These are phyloP conservation scores for Erannis defoliaria DNA, from an alignment of 2,888 invertebrate genomes.

Conservation along the genomic window DNA sequence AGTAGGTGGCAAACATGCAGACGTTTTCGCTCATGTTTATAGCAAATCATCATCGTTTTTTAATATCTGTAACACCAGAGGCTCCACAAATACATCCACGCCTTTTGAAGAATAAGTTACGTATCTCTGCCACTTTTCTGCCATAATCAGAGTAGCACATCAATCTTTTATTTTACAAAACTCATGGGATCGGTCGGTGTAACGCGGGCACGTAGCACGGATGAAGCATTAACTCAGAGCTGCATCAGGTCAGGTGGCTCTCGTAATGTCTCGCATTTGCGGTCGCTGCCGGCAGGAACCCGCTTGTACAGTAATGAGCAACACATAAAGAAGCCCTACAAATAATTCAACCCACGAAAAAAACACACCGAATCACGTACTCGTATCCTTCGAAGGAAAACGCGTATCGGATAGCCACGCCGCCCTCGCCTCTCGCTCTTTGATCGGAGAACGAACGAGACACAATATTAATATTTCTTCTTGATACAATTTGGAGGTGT, in stretches of 20 bases:
- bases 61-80: no score
- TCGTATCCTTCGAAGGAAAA: slow-evolving; percentile 84
- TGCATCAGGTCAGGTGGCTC: slow-evolving; percentile 75
- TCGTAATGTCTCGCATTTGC: slow-evolving; percentile 83
- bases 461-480: slow-evolving; percentile 69
- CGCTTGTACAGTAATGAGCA: slow-evolving; percentile 85
- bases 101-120: no score
- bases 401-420: slow-evolving; percentile 81
- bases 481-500: slow-evolving; percentile 80
- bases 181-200: slow-evolving; percentile 42
- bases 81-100: no score
- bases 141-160: slow-evolving; percentile 45
- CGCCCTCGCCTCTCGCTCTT: slow-evolving; percentile 54
- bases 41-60: not conserved
- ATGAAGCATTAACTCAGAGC: slow-evolving; percentile 65
- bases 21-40: no score
- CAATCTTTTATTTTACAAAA: slow-evolving; percentile 58
- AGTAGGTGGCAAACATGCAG: no score
- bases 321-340: slow-evolving; percentile 86
- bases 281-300: slow-evolving; percentile 82
- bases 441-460: slow-evolving; percentile 64
- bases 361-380: slow-evolving; percentile 85
- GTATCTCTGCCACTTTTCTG: slow-evolving; percentile 5
- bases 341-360: slow-evolving; percentile 85
- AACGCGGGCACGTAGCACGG: slow-evolving; percentile 68